Percentiles rank a stretch among this genome's conserved stretches.
phyloP scores from a whole-genome alignment of 1,140 invertebrate species.

The Drosophila rhopaloa region DNA sequence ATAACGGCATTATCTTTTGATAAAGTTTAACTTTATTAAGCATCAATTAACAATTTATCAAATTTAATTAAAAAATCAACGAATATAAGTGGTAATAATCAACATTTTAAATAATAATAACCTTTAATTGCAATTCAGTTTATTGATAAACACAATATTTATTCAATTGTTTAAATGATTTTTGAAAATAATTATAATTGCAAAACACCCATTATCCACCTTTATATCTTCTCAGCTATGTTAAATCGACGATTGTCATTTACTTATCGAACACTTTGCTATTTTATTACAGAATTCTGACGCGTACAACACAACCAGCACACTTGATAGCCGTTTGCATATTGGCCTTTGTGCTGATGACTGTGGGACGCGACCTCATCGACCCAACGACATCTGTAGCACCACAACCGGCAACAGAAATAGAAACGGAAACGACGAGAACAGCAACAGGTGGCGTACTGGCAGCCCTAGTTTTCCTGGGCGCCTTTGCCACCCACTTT shows the following conservation, averaged over 20 bases:
- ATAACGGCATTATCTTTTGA: too few relatives aligned
- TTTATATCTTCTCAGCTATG: too few relatives aligned
- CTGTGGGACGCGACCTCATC: constrained; percentile 85
- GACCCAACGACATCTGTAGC: constrained; percentile 70
- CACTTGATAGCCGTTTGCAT: constrained; percentile 89
- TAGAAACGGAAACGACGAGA: constrained; percentile 28
- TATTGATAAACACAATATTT: too few relatives aligned
- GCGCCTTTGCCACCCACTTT: constrained; percentile 90
- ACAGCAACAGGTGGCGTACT: constrained; percentile 54
- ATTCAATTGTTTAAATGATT: too few relatives aligned
- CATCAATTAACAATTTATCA: too few relatives aligned
- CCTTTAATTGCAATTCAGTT: too few relatives aligned
- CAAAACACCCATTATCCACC: too few relatives aligned
- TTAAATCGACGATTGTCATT: background rate
- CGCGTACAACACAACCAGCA: constrained; percentile 90
- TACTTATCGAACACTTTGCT: background rate
- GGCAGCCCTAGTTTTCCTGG: constrained; percentile 88
- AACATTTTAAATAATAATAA: too few relatives aligned
- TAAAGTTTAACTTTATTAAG: too few relatives aligned
- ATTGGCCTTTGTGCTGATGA: constrained; percentile 87
- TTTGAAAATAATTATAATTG: too few relatives aligned
- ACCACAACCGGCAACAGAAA: constrained; percentile 36
- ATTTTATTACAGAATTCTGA: constrained; percentile 87
- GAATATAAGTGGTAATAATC: too few relatives aligned
- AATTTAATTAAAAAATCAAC: too few relatives aligned